Evolutionary conservation across 2,797 vertebrate species (phyloP).

Genomic region (Pampus argenteus): DNA sequence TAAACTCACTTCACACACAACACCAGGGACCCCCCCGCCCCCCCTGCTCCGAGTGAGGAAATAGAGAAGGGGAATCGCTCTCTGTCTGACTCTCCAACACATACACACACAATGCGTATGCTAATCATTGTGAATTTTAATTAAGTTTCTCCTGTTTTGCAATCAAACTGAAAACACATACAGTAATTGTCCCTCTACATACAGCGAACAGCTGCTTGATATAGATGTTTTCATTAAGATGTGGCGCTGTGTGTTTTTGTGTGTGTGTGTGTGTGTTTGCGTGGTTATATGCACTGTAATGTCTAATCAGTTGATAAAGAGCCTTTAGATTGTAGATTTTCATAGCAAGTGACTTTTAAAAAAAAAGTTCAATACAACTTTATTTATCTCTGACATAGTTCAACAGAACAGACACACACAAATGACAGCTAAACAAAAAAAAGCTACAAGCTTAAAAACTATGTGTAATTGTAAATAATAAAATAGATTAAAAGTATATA

Average conservation of each 20-base stretch:
- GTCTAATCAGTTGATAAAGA: conserved; percentile 53
- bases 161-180: conserved; percentile 70
- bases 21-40: conserved; percentile 62
- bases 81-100: conserved; percentile 40
- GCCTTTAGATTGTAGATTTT: not conserved
- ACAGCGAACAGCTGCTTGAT: conserved; percentile 57
- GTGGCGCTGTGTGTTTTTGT: conserved; percentile 8
- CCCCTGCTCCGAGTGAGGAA: conserved; percentile 66
- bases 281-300: conserved; percentile 13
- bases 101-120: conserved; percentile 59
- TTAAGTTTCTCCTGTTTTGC: conserved; percentile 63
- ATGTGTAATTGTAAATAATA: too few relatives aligned
- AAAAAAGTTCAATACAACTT: not conserved
- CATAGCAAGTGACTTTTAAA: not conserved
- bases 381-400: too few relatives aligned
- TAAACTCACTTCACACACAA: conserved; percentile 77
- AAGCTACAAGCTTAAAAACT: too few relatives aligned
- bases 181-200: conserved; percentile 68
- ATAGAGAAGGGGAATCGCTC: conserved; percentile 8
- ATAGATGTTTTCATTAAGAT: conserved; percentile 69
- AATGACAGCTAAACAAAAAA: too few relatives aligned
- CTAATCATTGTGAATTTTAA: conserved; percentile 75
- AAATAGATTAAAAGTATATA: too few relatives aligned
- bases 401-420: too few relatives aligned
- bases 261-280: conserved; percentile 21